Conservation (phyloP, 2,113 vertebrate species). For the Diphyllodes magnificus region DNA sequence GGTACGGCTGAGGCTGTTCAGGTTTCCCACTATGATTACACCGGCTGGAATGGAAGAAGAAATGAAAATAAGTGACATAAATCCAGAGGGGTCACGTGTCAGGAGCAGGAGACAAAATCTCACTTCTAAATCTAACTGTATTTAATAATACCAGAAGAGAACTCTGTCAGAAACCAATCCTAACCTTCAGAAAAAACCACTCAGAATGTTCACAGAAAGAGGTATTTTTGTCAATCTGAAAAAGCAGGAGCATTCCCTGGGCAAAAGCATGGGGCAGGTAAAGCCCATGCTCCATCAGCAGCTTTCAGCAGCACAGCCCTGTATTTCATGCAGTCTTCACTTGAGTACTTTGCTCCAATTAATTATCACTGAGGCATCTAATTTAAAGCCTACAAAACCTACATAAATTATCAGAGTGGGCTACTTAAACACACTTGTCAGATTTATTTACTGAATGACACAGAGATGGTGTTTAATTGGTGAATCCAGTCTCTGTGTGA, state of each 20-base stretch:
- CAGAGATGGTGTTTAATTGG: background rate
- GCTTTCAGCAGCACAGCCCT: background rate
- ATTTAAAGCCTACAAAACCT: background rate
- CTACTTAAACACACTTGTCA: background rate
- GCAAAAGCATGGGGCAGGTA: background rate
- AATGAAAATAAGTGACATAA: background rate
- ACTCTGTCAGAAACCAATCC: background rate
- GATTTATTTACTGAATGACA: background rate
- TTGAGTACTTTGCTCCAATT: background rate
- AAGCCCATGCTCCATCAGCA: background rate
- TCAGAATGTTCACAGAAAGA: background rate
- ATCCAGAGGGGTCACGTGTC: background rate
- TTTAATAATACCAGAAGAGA: background rate
- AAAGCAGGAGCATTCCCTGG: background rate
- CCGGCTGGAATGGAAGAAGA: slow-evolving; percentile 74
- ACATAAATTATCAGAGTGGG: background rate
- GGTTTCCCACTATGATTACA: slow-evolving; percentile 85
- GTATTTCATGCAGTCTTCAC: background rate
- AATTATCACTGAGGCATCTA: background rate
- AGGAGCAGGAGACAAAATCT: background rate
- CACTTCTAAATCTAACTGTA: background rate
- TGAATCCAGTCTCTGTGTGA: background rate
- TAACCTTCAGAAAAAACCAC: background rate
- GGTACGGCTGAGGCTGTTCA: slow-evolving; percentile 87
- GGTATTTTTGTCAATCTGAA: background rate